Base-by-base conservation (phyloP, 1,140 invertebrate species). In the Pectinophora gossypiella region DNA sequence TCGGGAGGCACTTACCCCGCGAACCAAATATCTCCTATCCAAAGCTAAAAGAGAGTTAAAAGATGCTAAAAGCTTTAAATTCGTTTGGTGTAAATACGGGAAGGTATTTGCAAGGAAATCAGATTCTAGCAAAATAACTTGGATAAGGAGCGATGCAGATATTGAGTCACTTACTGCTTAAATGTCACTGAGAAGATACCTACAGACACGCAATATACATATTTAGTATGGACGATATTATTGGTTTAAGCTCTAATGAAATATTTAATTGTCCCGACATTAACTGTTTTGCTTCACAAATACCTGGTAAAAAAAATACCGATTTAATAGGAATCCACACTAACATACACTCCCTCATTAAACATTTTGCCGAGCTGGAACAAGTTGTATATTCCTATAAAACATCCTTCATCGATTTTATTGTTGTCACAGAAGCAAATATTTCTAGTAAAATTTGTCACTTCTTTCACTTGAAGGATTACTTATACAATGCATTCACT, bases 341-440 rank as follows among this genome's bases (percentile, higher is more conserved):
- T 27, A 48, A 48, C 16, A 12, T 48, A 32, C n/a, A 16, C 12
- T 48, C 46, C 6, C 13, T 35, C 10, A 3, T 35, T 2, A 48
- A 48, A 32, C 16, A 48, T 16, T 48, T 48, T 19, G 12, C 3
- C 16, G 32, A 48, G 3, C 18, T 48, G 15, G 18, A 32, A 12
- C 46, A 48, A 19, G 16, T 27, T 6, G 18, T 48, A 12, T 27
- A 35, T 23, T 27, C 22, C 12, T 35, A 18, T 18, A 35, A 32
- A 18, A 15, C 4, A 3, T n/a, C 10, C n/a, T 4, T 48, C 2
- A n/a, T 38, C 4, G 46, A 48, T 18, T 12, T 48, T 13, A 48
- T 48, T 12, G 12, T 48, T 3, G 15, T 48, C 10, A 32, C 46
- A 18, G 46, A 48, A 48, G 46, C 46, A 6, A 48, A 48, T 19